Percentiles rank a stretch among this genome's conserved stretches.
Evolutionary conservation across 2,113 vertebrate species (phyloP).

Genomic region (Nettapus auritus): DNA sequence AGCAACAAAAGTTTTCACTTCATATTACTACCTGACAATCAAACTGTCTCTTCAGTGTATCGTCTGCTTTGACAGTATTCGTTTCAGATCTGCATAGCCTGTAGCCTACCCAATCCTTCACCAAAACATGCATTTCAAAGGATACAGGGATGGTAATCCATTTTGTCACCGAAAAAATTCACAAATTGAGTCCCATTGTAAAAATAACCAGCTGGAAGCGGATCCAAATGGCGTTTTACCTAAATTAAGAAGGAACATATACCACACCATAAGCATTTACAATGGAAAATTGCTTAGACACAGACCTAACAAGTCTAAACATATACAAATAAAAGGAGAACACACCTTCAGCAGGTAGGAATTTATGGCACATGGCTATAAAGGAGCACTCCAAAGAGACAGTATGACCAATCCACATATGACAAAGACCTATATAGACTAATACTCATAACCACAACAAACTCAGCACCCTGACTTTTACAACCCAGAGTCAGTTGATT

Average conservation of each 20-base stretch:
- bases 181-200: conserved; percentile 94
- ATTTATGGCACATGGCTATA: background rate
- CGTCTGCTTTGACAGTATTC: background rate
- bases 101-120: conserved; percentile 33
- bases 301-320: background rate
- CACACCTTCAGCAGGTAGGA: background rate
- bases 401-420: background rate
- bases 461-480: background rate
- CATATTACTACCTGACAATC: background rate
- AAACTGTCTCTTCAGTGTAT: background rate
- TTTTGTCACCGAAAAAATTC: conserved; percentile 93
- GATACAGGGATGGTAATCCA: conserved; percentile 93
- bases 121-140: conserved; percentile 64
- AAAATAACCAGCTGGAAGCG: conserved; percentile 91
- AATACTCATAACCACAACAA: background rate
- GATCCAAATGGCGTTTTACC: conserved; percentile 89
- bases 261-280: accelerated
- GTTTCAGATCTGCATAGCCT: background rate
- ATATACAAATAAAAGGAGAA: background rate
- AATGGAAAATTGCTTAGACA: background rate
- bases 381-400: background rate
- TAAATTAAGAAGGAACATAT: conserved; percentile 2
- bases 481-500: background rate
- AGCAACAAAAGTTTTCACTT: background rate
- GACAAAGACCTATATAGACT: background rate